phyloP scores from a whole-genome alignment of 2,797 vertebrate species.

The Pampus argenteus region DNA sequence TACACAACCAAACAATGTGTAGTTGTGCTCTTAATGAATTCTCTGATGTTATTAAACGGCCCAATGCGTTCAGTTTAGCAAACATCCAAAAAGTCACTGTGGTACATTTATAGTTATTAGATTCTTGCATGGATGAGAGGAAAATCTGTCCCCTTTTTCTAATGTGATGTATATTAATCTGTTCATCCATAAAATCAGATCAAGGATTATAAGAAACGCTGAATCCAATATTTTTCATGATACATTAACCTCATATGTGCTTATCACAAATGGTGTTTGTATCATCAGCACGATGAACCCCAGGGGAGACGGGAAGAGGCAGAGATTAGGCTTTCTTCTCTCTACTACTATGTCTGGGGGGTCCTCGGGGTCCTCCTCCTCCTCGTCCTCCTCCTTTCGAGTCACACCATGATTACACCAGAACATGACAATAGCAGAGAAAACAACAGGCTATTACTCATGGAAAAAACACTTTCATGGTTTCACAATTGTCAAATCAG shows the following conservation, averaged over 20 bases:
- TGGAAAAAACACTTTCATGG: conserved; percentile 27
- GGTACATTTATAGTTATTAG: conserved; percentile 71
- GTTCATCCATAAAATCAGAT: conserved; percentile 79
- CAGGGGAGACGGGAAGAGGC: conserved; percentile 15
- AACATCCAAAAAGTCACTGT: conserved; percentile 59
- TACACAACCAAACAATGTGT: conserved; percentile 39
- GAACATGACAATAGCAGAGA: conserved; percentile 11
- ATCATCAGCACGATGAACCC: conserved; percentile 45
- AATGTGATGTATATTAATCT: conserved; percentile 72
- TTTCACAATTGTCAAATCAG: conserved; percentile 45
- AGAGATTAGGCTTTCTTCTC: conserved; percentile 25
- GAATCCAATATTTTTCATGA: conserved; percentile 73
- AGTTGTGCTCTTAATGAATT: conserved; percentile 46
- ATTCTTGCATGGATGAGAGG: conserved; percentile 54
- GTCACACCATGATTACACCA: conserved; percentile 31
- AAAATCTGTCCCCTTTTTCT: conserved; percentile 49
- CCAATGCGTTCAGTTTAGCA: conserved; percentile 33
- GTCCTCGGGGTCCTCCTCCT: too few species aligned
- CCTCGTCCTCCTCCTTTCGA: background rate
- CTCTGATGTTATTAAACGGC: conserved; percentile 43
- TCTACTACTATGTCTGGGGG: too few species aligned
- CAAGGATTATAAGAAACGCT: conserved; percentile 73
- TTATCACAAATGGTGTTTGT: conserved; percentile 59
- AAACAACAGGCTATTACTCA: conserved; percentile 32
- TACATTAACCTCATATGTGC: conserved; percentile 70